Conservation (phyloP, 2,888 invertebrate species). For the Leuctra nigra region DNA sequence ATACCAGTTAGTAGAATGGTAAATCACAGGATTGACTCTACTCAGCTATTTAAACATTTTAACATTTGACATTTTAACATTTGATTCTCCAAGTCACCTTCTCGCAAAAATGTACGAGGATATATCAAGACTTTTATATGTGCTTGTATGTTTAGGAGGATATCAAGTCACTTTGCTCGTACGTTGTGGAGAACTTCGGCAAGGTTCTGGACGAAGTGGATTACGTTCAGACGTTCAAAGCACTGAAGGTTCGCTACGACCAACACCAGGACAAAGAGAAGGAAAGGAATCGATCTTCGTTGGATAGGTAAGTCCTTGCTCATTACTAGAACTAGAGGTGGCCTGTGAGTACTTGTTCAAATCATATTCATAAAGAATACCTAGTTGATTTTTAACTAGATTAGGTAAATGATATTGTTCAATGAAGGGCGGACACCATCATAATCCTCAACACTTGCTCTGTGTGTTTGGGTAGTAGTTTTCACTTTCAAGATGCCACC, state of each 20-base stretch:
- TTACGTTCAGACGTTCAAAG: conserved; percentile 98
- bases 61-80: neutral
- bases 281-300: conserved; percentile 70
- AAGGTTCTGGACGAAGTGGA: conserved; percentile 90
- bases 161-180: conserved; percentile 81
- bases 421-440: no score
- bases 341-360: no score
- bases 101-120: neutral
- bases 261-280: conserved; percentile 87
- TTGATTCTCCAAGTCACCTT: neutral
- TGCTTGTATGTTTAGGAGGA: conserved; percentile 54
- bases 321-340: no score
- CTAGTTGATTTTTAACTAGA: no score
- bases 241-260: conserved; percentile 81
- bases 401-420: no score
- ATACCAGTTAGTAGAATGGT: no score
- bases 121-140: neutral
- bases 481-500: no score
- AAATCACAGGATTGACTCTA: no score
- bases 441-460: no score
- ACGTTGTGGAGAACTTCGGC: conserved; percentile 94
- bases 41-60: no score
- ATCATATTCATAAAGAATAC: no score
- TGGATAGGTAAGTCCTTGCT: conserved; percentile 53
- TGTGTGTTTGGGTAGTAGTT: no score